These are phyloP conservation scores for Stegodyphus dumicola DNA, from an alignment of 1,140 invertebrate genomes.

Conservation along the genomic window DNA sequence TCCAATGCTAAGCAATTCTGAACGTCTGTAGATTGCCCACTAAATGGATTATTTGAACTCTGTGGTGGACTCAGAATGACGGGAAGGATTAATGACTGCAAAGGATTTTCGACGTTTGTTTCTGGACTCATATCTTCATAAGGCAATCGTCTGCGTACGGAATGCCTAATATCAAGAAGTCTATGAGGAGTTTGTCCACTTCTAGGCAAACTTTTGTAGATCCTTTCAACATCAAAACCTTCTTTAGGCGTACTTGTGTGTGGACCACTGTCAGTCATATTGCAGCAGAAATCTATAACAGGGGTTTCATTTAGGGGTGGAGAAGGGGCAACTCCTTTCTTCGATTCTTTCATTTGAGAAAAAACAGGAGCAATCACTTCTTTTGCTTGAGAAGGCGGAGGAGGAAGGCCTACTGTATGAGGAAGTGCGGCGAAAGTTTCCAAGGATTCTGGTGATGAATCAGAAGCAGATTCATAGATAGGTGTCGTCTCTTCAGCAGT, in stretches of 20 bases:
- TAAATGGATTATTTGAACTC: too few species aligned
- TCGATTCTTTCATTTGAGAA: background rate
- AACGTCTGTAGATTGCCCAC: too few species aligned
- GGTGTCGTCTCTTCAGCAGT: slow-evolving; percentile 24
- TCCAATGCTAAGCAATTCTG: background rate
- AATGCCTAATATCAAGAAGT: background rate
- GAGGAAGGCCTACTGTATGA: background rate
- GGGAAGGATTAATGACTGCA: background rate
- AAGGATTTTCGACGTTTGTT: background rate
- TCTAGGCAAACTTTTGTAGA: background rate
- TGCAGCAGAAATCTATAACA: background rate
- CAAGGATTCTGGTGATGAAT: slow-evolving; percentile 14
- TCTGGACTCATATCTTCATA: slow-evolving; percentile 52
- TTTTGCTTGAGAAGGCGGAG: background rate
- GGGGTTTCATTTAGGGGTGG: slow-evolving; percentile 4
- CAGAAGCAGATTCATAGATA: background rate
- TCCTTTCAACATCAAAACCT: background rate
- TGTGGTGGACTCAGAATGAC: background rate
- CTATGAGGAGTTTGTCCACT: slow-evolving; percentile 26
- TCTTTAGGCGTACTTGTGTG: slow-evolving; percentile 46
- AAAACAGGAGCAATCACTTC: too few species aligned
- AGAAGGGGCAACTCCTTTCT: background rate
- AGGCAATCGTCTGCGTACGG: slow-evolving; percentile 44
- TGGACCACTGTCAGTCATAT: background rate
- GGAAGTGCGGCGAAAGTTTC: background rate